Evolutionary conservation across 2,113 vertebrate species (phyloP), one percentile per base, ranked within the genome.

Genomic region (Stictonetta naevosa): DNA sequence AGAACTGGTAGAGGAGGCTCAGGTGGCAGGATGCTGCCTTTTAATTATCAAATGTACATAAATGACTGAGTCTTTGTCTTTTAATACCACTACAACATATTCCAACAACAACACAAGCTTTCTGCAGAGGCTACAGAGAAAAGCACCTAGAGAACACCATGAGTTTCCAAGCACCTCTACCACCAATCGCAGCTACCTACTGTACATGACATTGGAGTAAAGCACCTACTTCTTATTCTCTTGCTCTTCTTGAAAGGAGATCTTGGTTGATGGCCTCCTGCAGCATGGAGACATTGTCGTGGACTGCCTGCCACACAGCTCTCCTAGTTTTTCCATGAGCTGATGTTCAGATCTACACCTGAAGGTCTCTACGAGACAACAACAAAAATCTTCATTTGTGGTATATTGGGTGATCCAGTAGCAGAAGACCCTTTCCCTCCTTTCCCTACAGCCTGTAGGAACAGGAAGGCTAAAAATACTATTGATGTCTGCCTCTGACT

Each of bases 291-390:
- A 38, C 12, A 31, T 8, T 13, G 55, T 55, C 77, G 85, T 67
- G 40, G 95, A 48, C 63, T 98, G 97, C 14, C 56, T 71, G 75
- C 91, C 84, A 91, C 96, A 96, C 68, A 98, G 81, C 67, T 97
- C 91, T 52, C 74, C 64, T 21, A 98, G 96, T 71, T 46, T 95
- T 56, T 93, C 91, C 97, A 98, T 95, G 15, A 98, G 91, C 63
- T 31, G 42, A 3, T 89, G 92, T 52, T 97, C 96, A 58, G 90
- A 68, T 3, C 38, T 74, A 4, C 19, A 84, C 48, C 34, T 55
- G 3, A 53, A 50, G 5, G 25, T 80, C 55, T 58, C 98, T 98
- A 76, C 3, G 16, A 34, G 81, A 88, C 5, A 82, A 33, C 42
- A 75, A 77, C 88, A 77, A 48, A 11, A 59, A 62, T 48, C 52